phyloP scores from a whole-genome alignment of 2,888 invertebrate genomes.

The Ennomos erosarius region DNA sequence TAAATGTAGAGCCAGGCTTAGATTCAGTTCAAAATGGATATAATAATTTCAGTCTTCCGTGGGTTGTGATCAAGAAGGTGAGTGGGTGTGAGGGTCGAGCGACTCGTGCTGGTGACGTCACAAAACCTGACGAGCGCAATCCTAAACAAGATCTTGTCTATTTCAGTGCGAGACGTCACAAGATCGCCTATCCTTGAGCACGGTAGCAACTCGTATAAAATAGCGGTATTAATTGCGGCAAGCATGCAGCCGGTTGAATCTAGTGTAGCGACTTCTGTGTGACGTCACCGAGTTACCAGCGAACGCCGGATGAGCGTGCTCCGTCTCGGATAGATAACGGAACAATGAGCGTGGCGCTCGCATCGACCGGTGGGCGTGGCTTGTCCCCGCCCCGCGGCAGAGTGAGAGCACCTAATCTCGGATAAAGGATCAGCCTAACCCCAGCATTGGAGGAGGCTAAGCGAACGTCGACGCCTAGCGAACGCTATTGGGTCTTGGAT shows the following conservation, averaged over 20 bases:
- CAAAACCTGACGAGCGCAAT: too few relatives aligned
- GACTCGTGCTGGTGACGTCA: too few relatives aligned
- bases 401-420: constrained; percentile 80
- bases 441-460: constrained; percentile 77
- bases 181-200: background rate
- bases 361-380: constrained; percentile 83
- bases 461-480: constrained; percentile 74
- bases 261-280: constrained; percentile 32
- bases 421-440: constrained; percentile 82
- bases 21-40: too few relatives aligned
- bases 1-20: too few relatives aligned
- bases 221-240: constrained; percentile 26
- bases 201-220: constrained; percentile 14
- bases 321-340: constrained; percentile 80
- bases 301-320: constrained; percentile 76
- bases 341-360: constrained; percentile 69
- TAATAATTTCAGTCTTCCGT: too few relatives aligned
- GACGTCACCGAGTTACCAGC: constrained; percentile 64
- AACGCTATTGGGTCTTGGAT: constrained; percentile 77
- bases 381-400: constrained; percentile 74
- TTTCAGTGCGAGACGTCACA: background rate
- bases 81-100: too few relatives aligned
- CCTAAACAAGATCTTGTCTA: constrained; percentile 7
- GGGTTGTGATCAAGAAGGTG: too few relatives aligned
- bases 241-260: constrained; percentile 22